Conservation (phyloP, 2,113 vertebrate species). For the Plotosus lineatus region DNA sequence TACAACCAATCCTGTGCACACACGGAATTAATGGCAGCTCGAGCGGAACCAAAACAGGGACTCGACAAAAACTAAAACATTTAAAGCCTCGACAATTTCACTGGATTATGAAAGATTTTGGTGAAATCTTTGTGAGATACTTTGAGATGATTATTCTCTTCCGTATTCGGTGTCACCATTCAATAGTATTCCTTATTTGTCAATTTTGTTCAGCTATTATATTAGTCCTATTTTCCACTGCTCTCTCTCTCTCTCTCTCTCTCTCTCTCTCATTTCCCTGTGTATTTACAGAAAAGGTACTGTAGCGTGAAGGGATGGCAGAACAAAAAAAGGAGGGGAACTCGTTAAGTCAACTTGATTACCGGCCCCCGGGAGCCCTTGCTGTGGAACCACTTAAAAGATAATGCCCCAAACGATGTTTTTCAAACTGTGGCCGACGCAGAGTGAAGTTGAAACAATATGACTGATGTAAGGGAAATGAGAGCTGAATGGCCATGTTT, state of each 20-base stretch:
- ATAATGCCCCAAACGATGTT: conserved; percentile 73
- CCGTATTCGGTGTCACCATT: neutral
- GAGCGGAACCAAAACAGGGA: neutral
- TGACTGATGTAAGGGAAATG: conserved; percentile 83
- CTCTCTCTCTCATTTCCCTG: conserved; percentile 45
- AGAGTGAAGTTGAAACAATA: conserved; percentile 75
- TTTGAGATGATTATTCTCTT: neutral
- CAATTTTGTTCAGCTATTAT: neutral
- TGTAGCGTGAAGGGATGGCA: conserved; percentile 64
- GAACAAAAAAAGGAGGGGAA: conserved; percentile 70
- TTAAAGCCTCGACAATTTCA: neutral
- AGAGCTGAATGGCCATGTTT: conserved; percentile 79
- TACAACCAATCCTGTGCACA: neutral
- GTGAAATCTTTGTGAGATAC: neutral
- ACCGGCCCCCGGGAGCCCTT: conserved; percentile 66
- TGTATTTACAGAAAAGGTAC: conserved; percentile 69
- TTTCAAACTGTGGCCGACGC: conserved; percentile 69
- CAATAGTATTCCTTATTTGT: neutral
- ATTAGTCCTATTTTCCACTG: neutral
- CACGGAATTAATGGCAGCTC: neutral
- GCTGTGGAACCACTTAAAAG: conserved; percentile 75
- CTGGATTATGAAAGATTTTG: neutral
- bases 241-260: neutral
- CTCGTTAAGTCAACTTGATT: conserved; percentile 70
- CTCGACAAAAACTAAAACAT: neutral